phyloP scores from a whole-genome alignment of 2,888 invertebrate genomes.

The Poecilobothrus nobilitatus region DNA sequence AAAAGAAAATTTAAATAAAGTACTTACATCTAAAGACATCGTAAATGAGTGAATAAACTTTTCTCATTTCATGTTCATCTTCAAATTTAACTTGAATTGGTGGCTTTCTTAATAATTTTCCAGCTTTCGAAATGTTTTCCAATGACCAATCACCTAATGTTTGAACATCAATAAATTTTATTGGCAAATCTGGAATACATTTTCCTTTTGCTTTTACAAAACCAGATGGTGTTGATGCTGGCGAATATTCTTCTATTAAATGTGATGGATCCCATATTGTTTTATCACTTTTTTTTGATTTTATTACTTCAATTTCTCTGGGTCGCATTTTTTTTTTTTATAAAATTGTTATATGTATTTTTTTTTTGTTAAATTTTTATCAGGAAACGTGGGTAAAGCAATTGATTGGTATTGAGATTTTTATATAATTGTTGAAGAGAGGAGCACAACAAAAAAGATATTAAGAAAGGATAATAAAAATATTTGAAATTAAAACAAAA shows the following conservation, averaged over 20 bases:
- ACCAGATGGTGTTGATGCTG: constrained; percentile 27
- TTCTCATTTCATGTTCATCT: constrained; percentile 50
- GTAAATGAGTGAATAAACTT: constrained; percentile 49
- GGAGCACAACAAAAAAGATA: too few species aligned
- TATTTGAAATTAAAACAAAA: too few species aligned
- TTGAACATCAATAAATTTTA: constrained; percentile 29
- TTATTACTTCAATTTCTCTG: constrained; percentile 29
- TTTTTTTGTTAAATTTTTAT: background rate
- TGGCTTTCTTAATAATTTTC: constrained; percentile 34
- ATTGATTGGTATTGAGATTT: too few species aligned
- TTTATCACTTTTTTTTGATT: constrained; percentile 28
- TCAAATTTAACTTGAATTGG: constrained; percentile 31
- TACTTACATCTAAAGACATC: constrained; percentile 50
- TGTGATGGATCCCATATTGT: constrained; percentile 34
- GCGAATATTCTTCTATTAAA: constrained; percentile 29
- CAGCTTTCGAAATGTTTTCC: constrained; percentile 36
- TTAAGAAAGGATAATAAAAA: too few species aligned
- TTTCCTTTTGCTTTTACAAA: constrained; percentile 15
- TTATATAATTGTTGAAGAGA: too few species aligned
- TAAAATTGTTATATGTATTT: too few species aligned
- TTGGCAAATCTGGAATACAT: constrained; percentile 30
- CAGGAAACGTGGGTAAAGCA: too few species aligned
- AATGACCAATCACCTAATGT: constrained; percentile 33
- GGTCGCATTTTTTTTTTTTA: constrained; percentile 11
- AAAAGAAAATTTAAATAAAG: background rate